These are phyloP conservation scores for Acropora yongei DNA, from an alignment of 64 coral and sea anemone genomes.

Conservation along the genomic window DNA sequence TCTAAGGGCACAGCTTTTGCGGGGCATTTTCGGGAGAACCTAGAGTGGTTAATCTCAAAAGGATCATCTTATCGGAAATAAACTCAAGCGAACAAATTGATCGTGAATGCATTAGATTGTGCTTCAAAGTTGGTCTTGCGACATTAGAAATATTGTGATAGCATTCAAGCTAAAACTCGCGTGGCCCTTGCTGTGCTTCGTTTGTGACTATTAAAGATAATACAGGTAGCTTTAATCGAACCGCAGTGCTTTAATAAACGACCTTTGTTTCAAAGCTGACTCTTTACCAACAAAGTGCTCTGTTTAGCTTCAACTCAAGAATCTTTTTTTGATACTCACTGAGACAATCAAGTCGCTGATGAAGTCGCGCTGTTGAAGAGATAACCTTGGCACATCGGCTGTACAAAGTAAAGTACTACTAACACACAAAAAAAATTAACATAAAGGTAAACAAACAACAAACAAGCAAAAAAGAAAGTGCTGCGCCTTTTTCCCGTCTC, in stretches of 20 bases:
- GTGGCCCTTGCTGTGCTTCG: background rate
- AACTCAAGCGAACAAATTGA: slow-evolving; percentile 37
- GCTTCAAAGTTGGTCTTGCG: background rate
- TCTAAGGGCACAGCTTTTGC: no score
- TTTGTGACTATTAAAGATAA: background rate
- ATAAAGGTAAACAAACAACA: no score
- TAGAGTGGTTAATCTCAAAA: slow-evolving; percentile 22
- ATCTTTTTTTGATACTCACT: no score
- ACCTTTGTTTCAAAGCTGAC: background rate
- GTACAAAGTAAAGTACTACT: no score
- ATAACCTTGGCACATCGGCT: no score
- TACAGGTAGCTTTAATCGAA: background rate
- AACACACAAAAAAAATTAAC: no score
- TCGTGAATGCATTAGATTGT: background rate
- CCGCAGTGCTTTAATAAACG: background rate
- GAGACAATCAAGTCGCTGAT: no score
- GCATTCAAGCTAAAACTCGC: no score
- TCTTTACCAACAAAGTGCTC: background rate
- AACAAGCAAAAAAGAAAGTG: no score
- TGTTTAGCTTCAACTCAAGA: slow-evolving; percentile 3
- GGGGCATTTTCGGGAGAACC: background rate
- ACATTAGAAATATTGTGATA: background rate
- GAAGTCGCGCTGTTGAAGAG: no score
- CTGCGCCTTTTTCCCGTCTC: no score
- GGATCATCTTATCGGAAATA: slow-evolving; percentile 57